Evolutionary conservation across 1,140 invertebrate species (phyloP).

Genomic region (Drosophila insularis): DNA sequence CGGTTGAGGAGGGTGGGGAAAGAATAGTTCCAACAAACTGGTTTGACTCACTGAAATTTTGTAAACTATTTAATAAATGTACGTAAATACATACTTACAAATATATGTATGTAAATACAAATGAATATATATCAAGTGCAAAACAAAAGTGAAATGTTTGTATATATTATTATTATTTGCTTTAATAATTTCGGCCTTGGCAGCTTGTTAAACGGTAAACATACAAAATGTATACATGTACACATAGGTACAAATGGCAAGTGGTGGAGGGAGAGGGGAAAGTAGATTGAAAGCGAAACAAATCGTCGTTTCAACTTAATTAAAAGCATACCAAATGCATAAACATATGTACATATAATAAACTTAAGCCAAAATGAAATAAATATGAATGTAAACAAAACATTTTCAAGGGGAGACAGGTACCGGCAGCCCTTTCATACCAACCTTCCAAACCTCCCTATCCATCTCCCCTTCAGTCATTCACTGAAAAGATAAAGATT

Average conservation of each 20-base stretch:
- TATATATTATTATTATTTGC: background rate
- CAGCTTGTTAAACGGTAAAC: conserved; percentile 11
- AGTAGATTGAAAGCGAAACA: background rate
- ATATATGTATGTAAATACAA: too few species aligned
- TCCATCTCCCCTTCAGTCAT: too few species aligned
- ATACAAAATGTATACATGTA: background rate
- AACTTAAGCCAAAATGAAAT: background rate
- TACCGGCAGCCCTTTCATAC: background rate
- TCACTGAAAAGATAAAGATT: background rate
- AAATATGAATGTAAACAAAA: background rate
- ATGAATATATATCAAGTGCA: background rate
- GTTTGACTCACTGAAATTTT: conserved; percentile 3
- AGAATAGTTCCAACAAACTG: background rate
- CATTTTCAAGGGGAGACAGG: background rate
- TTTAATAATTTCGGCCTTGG: conserved; percentile 25
- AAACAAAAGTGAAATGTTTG: conserved; percentile 15
- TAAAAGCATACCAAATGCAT: background rate
- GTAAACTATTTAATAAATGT: conserved; percentile 7
- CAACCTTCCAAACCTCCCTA: background rate
- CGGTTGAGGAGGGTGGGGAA: background rate
- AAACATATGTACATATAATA: background rate
- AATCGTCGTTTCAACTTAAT: conserved; percentile 3
- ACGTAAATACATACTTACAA: too few species aligned
- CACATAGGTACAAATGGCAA: background rate
- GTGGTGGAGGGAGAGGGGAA: background rate